Conservation (phyloP, 2,888 invertebrate genomes). For the Nymphalis urticae region DNA sequence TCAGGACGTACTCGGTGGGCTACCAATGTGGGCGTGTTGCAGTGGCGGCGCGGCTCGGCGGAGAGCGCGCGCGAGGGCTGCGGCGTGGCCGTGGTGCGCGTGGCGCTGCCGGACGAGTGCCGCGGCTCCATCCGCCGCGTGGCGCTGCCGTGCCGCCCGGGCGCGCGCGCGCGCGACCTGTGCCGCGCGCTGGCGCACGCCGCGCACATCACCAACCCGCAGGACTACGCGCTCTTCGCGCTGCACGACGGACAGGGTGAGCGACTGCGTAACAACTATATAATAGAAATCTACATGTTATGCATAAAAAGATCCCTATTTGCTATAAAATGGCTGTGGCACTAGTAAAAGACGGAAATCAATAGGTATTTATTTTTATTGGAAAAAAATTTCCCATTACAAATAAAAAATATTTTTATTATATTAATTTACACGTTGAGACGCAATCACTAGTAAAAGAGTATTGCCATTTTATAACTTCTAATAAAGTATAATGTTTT, state of each 20-base stretch:
- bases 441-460: too few relatives aligned
- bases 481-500: too few relatives aligned
- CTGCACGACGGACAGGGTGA: slow-evolving; percentile 94
- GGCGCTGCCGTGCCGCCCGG: slow-evolving; percentile 95
- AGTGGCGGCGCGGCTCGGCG: slow-evolving; percentile 80
- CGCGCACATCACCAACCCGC: slow-evolving; percentile 96
- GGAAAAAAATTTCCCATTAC: too few relatives aligned
- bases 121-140: slow-evolving; percentile 95
- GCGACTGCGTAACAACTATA: slow-evolving; percentile 17
- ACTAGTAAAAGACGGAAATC: too few relatives aligned
- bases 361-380: too few relatives aligned
- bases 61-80: slow-evolving; percentile 50
- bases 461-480: too few relatives aligned
- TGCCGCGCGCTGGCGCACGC: slow-evolving; percentile 97
- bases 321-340: too few relatives aligned
- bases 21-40: slow-evolving; percentile 21
- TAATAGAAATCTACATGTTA: background rate
- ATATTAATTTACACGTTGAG: too few relatives aligned
- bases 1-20: too few relatives aligned
- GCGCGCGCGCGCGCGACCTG: slow-evolving; percentile 95
- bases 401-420: too few relatives aligned
- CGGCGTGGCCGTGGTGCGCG: slow-evolving; percentile 86
- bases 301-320: too few relatives aligned
- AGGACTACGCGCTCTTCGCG: slow-evolving; percentile 96
- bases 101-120: slow-evolving; percentile 96